Conservation (phyloP, 2,797 vertebrate species). For the Enteromius unitaeniatus region DNA sequence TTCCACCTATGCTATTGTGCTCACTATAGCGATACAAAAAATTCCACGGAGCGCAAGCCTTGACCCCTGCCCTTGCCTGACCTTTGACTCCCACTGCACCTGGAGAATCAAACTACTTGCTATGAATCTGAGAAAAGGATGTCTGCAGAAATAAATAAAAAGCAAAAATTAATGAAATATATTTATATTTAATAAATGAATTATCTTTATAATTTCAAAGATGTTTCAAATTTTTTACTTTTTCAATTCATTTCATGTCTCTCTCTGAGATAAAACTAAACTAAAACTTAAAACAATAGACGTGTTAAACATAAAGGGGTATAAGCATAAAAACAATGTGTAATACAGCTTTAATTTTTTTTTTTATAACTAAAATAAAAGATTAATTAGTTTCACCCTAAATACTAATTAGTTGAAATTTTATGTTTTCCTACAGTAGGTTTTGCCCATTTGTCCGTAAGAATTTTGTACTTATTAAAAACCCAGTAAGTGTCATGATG, state of each 20-base stretch:
- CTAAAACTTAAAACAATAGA: neutral
- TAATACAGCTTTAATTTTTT: no score
- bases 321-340: no score
- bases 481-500: no score
- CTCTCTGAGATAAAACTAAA: neutral
- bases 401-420: no score
- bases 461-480: no score
- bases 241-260: neutral
- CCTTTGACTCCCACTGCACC: constrained; percentile 74
- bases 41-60: constrained; percentile 73
- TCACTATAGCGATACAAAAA: constrained; percentile 72
- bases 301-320: no score
- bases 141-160: neutral
- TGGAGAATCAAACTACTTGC: constrained; percentile 69
- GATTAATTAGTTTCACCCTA: no score
- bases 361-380: neutral
- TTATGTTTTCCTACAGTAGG: no score
- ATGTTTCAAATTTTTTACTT: neutral
- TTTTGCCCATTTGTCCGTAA: no score
- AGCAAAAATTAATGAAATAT: neutral
- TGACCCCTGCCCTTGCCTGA: constrained; percentile 66
- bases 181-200: neutral
- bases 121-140: constrained; percentile 11
- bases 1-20: constrained; percentile 70
- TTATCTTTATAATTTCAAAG: neutral